Evolutionary conservation across 92 coral and sea anemone species (phyloP).

Genomic region (Paragorgia papillata): DNA sequence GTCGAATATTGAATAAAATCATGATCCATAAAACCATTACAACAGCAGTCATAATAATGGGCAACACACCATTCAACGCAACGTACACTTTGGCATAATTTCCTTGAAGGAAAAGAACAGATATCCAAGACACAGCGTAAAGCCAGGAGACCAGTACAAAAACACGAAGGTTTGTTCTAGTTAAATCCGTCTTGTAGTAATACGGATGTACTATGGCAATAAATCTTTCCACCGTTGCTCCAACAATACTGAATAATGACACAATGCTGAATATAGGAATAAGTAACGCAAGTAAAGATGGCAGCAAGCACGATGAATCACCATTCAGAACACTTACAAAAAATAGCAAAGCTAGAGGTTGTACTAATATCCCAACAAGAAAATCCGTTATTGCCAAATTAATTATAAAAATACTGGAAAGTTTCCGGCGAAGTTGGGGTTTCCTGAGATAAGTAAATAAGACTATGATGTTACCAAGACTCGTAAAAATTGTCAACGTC

Average conservation of each 20-base stretch:
- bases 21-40: background rate
- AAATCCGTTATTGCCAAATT: conserved; percentile 12
- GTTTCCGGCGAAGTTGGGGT: background rate
- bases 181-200: conserved; percentile 9
- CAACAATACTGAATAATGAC: conserved; percentile 12
- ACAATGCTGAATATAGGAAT: background rate
- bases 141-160: conserved; percentile 3
- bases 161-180: background rate
- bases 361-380: conserved; percentile 2
- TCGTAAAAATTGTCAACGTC: conserved; percentile 27
- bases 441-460: background rate
- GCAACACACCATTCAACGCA: background rate
- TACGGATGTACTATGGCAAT: conserved; percentile 4
- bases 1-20: background rate
- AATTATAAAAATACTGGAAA: conserved; percentile 25
- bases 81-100: conserved; percentile 6
- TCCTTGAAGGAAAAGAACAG: conserved; percentile 1
- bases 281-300: background rate
- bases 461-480: background rate
- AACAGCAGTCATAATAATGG: conserved; percentile 1
- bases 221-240: conserved; percentile 11
- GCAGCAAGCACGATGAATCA: conserved; percentile 1
- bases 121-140: conserved; percentile 13
- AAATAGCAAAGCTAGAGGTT: background rate
- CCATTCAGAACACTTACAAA: background rate